Percentiles rank a stretch among this genome's conserved stretches.
Conservation (phyloP, 2,888 invertebrate genomes). For the Tholera decimalis region DNA sequence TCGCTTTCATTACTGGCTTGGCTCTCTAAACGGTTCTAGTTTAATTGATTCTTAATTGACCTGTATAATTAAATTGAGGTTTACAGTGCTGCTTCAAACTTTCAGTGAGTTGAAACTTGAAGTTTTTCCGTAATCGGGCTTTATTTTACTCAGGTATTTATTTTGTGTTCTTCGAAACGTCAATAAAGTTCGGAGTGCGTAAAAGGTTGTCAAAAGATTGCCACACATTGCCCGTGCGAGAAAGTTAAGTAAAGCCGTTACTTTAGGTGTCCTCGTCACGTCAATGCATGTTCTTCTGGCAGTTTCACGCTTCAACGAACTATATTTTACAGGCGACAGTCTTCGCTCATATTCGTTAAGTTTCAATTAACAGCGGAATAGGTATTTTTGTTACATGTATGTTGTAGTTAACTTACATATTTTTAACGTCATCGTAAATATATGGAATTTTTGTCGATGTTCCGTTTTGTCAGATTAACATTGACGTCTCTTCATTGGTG, state of each 20-base stretch:
- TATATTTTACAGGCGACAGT: constrained; percentile 30
- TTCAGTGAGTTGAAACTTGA: neutral
- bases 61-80: constrained; percentile 2
- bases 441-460: too few relatives aligned
- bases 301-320: constrained; percentile 61
- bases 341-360: constrained; percentile 20
- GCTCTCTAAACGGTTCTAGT: constrained; percentile 10
- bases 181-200: constrained; percentile 46
- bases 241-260: constrained; percentile 63
- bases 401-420: neutral
- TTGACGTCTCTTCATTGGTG: neutral
- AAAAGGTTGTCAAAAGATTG: constrained; percentile 52
- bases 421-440: neutral
- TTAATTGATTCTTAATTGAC: constrained; percentile 42
- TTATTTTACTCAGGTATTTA: constrained; percentile 5
- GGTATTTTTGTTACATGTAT: neutral
- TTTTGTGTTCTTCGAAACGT: constrained; percentile 16
- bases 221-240: constrained; percentile 55
- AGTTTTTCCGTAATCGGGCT: neutral
- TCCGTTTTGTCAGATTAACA: neutral
- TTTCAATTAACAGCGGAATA: neutral
- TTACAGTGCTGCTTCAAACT: neutral
- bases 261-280: constrained; percentile 58
- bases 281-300: constrained; percentile 49
- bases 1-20: constrained; percentile 20